Conservation (phyloP, 2,113 vertebrate genomes). For the Varanus komodoensis region DNA sequence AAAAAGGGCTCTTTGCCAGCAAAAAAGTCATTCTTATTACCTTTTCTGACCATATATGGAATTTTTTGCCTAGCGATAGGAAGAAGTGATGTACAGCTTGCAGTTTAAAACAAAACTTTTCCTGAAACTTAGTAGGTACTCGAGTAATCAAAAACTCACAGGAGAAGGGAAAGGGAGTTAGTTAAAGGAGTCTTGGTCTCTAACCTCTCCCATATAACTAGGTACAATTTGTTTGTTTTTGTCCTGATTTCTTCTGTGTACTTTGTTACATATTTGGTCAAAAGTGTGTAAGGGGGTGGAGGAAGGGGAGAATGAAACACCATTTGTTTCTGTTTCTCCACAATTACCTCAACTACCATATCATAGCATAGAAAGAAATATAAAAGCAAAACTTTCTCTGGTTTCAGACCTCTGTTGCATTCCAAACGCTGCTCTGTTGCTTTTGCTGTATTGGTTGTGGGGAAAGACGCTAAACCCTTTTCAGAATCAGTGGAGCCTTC, state of each 20-base stretch:
- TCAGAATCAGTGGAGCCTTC: neutral
- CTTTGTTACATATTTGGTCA: neutral
- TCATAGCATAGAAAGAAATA: neutral
- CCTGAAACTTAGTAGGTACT: neutral
- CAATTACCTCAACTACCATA: neutral
- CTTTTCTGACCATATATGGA: conserved; percentile 15
- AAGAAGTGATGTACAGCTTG: neutral
- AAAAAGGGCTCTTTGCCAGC: neutral
- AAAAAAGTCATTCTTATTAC: neutral
- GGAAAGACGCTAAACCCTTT: neutral
- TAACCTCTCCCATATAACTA: neutral
- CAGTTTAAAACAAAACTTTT: conserved; percentile 1
- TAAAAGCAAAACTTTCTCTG: neutral
- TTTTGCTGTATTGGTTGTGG: neutral
- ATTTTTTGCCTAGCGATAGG: neutral
- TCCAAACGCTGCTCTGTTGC: neutral
- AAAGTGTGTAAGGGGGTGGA: neutral
- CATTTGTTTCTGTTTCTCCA: neutral
- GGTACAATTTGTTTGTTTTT: neutral
- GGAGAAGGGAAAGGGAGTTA: neutral
- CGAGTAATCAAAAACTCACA: neutral
- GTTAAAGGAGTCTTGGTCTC: neutral
- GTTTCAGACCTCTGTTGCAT: neutral
- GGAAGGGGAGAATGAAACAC: neutral
- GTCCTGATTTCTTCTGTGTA: neutral